phyloP scores from a whole-genome alignment of 2,797 vertebrate species.

The Diglossa cyanea region DNA sequence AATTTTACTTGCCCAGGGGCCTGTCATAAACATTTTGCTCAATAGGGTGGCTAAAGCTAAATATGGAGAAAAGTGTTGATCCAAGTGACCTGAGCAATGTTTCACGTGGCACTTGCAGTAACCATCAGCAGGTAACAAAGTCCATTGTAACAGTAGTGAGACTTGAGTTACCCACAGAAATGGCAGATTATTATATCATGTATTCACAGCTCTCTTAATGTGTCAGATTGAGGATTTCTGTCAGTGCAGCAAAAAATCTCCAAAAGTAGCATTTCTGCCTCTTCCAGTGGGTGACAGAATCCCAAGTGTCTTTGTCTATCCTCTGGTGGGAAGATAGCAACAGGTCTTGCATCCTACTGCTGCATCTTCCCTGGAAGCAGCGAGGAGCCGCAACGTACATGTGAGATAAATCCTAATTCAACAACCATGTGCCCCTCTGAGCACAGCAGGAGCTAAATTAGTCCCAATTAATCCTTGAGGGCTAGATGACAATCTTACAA shows the following conservation, averaged over 20 bases:
- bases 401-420: neutral
- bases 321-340: neutral
- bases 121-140: neutral
- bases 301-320: neutral
- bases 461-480: neutral
- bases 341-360: rapidly evolving
- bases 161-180: neutral
- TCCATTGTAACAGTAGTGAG: neutral
- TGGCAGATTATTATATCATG: neutral
- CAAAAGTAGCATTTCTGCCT: neutral
- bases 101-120: neutral
- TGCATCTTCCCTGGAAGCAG: neutral
- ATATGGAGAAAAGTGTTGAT: neutral
- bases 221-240: neutral
- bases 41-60: neutral
- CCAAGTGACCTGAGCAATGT: neutral
- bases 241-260: neutral
- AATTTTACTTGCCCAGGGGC: neutral
- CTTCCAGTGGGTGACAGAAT: rapidly evolving
- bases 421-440: neutral
- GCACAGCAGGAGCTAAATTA: neutral
- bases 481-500: neutral
- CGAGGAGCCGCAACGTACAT: neutral
- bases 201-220: neutral
- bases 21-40: neutral